Evolutionary conservation across 2,113 vertebrate genomes (phyloP).

Genomic region (Lamprologus ornatipinnis): DNA sequence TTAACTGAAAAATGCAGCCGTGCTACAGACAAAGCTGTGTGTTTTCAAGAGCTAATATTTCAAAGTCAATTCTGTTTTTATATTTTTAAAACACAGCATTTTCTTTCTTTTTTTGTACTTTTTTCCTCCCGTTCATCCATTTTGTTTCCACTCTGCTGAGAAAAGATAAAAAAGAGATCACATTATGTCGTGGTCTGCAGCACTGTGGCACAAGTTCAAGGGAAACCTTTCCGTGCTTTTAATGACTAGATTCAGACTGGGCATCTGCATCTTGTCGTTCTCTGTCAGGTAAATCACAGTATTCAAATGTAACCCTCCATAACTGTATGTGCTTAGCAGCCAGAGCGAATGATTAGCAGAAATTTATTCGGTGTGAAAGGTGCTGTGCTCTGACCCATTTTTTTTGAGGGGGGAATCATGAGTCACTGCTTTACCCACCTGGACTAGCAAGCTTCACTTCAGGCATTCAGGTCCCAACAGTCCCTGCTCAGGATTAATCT

Average conservation of each 20-base stretch:
- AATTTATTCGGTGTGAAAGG: not conserved
- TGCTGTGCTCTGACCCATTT: conserved; percentile 14
- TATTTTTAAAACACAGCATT: not conserved
- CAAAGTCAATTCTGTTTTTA: not conserved
- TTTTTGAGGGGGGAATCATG: not conserved
- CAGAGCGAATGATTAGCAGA: not conserved
- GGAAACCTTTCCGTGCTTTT: not conserved
- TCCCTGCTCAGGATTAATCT: conserved; percentile 22
- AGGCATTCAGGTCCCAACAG: conserved; percentile 3
- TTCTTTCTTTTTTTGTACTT: not conserved
- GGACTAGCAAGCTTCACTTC: not conserved
- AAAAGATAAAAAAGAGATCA: conserved; percentile 28
- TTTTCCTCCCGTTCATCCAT: not conserved
- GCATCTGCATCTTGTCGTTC: not conserved
- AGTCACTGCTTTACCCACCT: conserved; percentile 32
- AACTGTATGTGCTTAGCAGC: not conserved
- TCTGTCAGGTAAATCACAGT: not conserved
- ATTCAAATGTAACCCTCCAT: not conserved
- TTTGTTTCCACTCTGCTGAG: conserved; percentile 39
- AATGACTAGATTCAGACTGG: not conserved
- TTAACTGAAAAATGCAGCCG: not conserved
- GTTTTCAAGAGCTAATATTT: conserved; percentile 30
- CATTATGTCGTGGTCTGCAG: not conserved
- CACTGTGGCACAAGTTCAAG: not conserved
- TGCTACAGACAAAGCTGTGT: not conserved